A percentile compares a stretch with the other conserved stretches of the same genome.
phyloP scores from a whole-genome alignment of 2,888 invertebrate genomes.

The Drosophila setosimentum region DNA sequence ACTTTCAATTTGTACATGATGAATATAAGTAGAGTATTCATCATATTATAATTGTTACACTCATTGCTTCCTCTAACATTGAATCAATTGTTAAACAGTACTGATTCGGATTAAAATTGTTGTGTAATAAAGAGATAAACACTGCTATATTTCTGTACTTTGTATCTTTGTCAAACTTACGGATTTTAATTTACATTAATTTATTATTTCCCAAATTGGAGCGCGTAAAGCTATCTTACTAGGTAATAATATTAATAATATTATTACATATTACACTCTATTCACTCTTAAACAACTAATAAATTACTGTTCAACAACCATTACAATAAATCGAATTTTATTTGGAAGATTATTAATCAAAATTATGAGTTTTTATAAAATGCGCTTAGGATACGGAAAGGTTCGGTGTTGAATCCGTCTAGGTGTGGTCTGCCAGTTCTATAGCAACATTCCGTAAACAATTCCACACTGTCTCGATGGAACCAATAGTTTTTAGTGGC shows the following conservation, averaged over 20 bases:
- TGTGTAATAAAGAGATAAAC: too few species aligned
- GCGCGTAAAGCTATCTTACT: background rate
- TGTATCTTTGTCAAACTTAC: background rate
- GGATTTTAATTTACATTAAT: background rate
- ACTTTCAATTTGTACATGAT: background rate
- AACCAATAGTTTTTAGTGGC: conserved; percentile 91
- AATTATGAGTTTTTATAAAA: conserved; percentile 89
- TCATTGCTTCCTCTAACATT: background rate
- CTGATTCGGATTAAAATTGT: background rate
- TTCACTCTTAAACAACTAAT: background rate
- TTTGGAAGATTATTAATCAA: conserved; percentile 3
- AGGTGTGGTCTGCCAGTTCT: conserved; percentile 88
- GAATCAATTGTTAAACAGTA: background rate
- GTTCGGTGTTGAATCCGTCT: conserved; percentile 91
- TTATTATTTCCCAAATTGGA: background rate
- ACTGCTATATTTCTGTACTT: too few species aligned
- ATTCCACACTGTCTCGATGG: conserved; percentile 87
- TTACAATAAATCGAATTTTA: conserved; percentile 16
- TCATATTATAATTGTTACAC: background rate
- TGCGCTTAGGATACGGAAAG: conserved; percentile 91
- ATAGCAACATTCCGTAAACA: conserved; percentile 89
- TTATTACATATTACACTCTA: background rate
- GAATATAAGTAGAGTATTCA: background rate
- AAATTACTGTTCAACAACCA: background rate
- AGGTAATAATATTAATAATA: too few species aligned